These are phyloP conservation scores for Palloptera scutellata DNA, from an alignment of 2,888 invertebrate genomes.

Conservation along the genomic window DNA sequence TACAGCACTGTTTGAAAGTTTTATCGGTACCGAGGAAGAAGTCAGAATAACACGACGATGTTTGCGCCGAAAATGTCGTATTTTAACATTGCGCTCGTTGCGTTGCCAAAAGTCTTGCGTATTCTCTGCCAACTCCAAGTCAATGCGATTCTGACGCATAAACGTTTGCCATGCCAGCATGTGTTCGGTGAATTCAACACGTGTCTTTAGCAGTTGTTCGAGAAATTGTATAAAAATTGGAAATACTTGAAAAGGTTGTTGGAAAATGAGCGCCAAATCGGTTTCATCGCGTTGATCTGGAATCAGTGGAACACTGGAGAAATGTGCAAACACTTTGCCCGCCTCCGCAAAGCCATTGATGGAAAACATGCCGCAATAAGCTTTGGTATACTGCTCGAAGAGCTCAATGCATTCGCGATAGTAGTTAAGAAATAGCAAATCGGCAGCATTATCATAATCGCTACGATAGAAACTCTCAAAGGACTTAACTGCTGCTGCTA, in stretches of 20 bases:
- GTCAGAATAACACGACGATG: slow-evolving; percentile 81
- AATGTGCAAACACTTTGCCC: slow-evolving; percentile 64
- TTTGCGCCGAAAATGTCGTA: slow-evolving; percentile 66
- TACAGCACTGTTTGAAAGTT: slow-evolving; percentile 76
- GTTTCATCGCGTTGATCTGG: slow-evolving; percentile 42
- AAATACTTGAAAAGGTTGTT: slow-evolving; percentile 57
- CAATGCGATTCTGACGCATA: slow-evolving; percentile 52
- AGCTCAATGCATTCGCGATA: slow-evolving; percentile 76
- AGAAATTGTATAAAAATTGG: slow-evolving; percentile 56
- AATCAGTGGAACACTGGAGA: slow-evolving; percentile 38
- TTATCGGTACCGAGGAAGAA: slow-evolving; percentile 75
- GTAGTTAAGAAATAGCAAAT: slow-evolving; percentile 74
- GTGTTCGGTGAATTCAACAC: slow-evolving; percentile 53
- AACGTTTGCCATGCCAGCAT: slow-evolving; percentile 56
- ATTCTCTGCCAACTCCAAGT: slow-evolving; percentile 58
- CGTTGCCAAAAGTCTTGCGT: slow-evolving; percentile 61
- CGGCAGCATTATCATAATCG: slow-evolving; percentile 70
- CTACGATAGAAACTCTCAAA: slow-evolving; percentile 75
- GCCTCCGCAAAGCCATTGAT: slow-evolving; percentile 76
- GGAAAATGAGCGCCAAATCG: slow-evolving; percentile 54
- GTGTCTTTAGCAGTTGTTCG: slow-evolving; percentile 50
- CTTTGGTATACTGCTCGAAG: slow-evolving; percentile 75
- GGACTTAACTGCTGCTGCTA: slow-evolving; percentile 73
- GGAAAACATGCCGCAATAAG: slow-evolving; percentile 77
- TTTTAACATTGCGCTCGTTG: slow-evolving; percentile 60